Evolutionary conservation across 2,797 vertebrate genomes (phyloP).

Genomic region (Semotilus atromaculatus): DNA sequence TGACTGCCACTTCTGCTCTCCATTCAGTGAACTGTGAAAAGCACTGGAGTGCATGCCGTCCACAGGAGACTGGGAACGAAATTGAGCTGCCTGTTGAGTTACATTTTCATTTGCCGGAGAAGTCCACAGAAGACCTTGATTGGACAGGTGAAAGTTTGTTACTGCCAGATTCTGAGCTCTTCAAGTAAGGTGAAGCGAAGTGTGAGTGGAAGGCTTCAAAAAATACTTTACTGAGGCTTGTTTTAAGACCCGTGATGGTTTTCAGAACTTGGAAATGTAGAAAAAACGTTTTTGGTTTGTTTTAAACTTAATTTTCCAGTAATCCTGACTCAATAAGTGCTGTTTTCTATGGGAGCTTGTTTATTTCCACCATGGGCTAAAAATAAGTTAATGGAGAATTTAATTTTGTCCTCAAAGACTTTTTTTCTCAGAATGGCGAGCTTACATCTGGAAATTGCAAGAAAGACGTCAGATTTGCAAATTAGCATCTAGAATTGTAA

Average conservation of each 20-base stretch:
- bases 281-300: not conserved
- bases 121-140: constrained; percentile 43
- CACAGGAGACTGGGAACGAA: constrained; percentile 41
- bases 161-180: constrained; percentile 27
- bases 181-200: constrained; percentile 24
- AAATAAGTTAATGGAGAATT: not conserved
- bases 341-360: not conserved
- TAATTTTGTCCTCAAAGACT: not conserved
- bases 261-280: not conserved
- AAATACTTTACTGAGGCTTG: constrained; percentile 22
- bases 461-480: not conserved
- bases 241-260: not conserved
- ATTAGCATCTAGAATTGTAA: no score
- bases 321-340: not conserved
- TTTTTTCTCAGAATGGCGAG: no score
- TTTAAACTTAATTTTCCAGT: not conserved
- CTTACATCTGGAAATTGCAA: not conserved
- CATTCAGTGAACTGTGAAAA: constrained; percentile 52
- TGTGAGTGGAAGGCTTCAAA: constrained; percentile 4
- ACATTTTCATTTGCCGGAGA: constrained; percentile 55
- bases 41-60: constrained; percentile 27
- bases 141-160: constrained; percentile 51
- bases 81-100: constrained; percentile 58
- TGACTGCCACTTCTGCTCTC: constrained; percentile 35
- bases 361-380: not conserved